Conservation (phyloP, 2,797 vertebrate species). For the Thamnophis elegans region DNA sequence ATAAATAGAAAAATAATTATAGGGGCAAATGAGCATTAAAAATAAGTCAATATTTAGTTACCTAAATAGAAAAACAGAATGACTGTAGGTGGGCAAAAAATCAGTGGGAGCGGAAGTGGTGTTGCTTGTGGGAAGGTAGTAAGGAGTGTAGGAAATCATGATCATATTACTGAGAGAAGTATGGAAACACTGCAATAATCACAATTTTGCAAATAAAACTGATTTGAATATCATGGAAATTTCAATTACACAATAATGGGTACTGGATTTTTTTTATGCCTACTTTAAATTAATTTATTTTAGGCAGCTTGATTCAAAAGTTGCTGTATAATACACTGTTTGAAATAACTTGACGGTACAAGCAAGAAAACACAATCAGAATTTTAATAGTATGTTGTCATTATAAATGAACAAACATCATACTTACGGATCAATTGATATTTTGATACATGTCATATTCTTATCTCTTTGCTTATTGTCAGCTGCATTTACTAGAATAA, state of each 20-base stretch:
- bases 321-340: background rate
- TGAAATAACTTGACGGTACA: background rate
- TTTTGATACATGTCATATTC: slow-evolving; percentile 95
- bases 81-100: background rate
- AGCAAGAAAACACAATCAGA: background rate
- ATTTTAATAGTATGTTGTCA: background rate
- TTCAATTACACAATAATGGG: background rate
- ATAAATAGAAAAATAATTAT: background rate
- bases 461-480: slow-evolving; percentile 99
- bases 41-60: background rate
- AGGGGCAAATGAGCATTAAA: background rate
- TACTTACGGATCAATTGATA: slow-evolving; percentile 97
- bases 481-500: slow-evolving; percentile 89
- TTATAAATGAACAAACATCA: slow-evolving; percentile 43
- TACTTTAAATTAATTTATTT: background rate
- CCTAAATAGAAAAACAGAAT: background rate
- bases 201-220: background rate
- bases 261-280: background rate
- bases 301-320: background rate
- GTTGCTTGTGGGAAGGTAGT: background rate
- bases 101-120: background rate
- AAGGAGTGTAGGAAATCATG: background rate
- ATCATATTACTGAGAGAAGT: background rate
- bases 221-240: background rate
- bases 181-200: background rate